Evolutionary conservation across 2,888 invertebrate genomes (phyloP).

Genomic region (Blastobasis adustella): DNA sequence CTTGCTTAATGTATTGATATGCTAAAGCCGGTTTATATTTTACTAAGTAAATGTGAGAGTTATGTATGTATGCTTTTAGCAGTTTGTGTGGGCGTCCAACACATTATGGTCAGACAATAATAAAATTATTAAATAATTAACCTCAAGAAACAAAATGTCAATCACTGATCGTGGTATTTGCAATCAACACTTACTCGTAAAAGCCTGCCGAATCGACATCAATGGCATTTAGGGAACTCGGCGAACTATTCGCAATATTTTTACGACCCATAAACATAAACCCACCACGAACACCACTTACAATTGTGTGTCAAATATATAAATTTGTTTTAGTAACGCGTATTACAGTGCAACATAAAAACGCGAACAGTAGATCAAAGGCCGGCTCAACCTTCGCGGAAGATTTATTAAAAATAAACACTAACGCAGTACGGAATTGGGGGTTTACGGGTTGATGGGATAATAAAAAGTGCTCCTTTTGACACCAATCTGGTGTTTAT

Average conservation of each 20-base stretch:
- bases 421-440: conserved; percentile 32
- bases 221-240: too few species aligned
- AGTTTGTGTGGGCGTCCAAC: too few species aligned
- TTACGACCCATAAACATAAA: too few species aligned
- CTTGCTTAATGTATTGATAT: too few species aligned
- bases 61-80: too few species aligned
- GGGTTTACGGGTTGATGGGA: conserved; percentile 61
- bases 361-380: conserved; percentile 43
- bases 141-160: background rate
- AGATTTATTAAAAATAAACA: conserved; percentile 65
- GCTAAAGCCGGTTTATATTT: too few species aligned
- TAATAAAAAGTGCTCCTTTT: conserved; percentile 71
- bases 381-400: conserved; percentile 44
- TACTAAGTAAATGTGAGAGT: too few species aligned
- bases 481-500: conserved; percentile 73
- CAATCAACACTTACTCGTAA: background rate
- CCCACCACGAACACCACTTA: background rate
- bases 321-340: conserved; percentile 1
- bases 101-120: too few species aligned
- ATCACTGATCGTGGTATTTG: background rate
- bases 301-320: background rate
- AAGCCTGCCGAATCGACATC: too few species aligned
- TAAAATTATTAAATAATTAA: too few species aligned
- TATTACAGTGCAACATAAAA: conserved; percentile 22
- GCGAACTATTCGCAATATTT: too few species aligned